phyloP scores from a whole-genome alignment of 2,113 vertebrate species.

The Hemiscyllium ocellatum region DNA sequence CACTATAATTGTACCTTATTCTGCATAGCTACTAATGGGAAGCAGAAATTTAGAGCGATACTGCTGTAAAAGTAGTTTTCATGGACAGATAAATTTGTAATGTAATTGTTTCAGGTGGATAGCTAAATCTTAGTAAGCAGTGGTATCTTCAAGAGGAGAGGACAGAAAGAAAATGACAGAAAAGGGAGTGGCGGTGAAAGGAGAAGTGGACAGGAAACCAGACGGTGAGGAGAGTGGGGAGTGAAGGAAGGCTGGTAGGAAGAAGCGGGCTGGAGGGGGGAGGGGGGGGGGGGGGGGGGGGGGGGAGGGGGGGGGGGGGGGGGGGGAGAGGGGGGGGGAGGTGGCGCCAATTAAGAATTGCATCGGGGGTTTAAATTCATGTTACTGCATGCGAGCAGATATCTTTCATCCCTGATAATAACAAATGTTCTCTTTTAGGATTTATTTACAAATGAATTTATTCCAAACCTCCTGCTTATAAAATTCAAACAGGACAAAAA shows the following conservation, averaged over 20 bases:
- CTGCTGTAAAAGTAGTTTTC: neutral
- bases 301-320: neutral
- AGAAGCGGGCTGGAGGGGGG: neutral
- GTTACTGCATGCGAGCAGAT: neutral
- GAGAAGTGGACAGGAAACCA: neutral
- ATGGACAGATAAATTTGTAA: neutral
- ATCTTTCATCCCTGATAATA: neutral
- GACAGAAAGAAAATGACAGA: neutral
- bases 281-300: neutral
- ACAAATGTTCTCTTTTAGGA: neutral
- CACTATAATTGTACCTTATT: neutral
- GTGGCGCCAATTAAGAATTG: neutral
- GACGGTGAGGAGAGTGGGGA: neutral
- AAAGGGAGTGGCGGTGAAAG: neutral
- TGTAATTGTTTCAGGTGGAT: neutral
- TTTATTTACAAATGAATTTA: neutral
- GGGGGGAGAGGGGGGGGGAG: neutral
- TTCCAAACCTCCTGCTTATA: neutral
- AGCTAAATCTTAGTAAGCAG: neutral
- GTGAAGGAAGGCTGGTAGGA: neutral
- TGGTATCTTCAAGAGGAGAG: neutral
- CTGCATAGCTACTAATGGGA: neutral
- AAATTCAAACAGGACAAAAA: neutral
- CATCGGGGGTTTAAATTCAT: neutral
- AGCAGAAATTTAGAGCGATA: neutral